Percentiles rank a stretch among this genome's conserved stretches.
Evolutionary conservation across 2,797 vertebrate genomes (phyloP).

Genomic region (Lycodopsis pacificus): DNA sequence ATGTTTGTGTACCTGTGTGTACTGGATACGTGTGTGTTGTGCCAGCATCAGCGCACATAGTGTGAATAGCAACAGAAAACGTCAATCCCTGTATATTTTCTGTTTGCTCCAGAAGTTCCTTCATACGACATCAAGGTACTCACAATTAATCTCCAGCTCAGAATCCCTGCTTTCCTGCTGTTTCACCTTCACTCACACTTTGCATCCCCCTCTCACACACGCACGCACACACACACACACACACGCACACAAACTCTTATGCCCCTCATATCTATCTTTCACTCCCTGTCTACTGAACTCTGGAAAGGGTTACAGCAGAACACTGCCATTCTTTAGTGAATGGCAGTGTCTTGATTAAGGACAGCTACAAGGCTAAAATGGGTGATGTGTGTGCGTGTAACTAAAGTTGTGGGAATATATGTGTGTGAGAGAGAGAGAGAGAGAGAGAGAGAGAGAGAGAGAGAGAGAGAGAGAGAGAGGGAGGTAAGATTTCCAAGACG

Average conservation of each 20-base stretch:
- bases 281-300: slow-evolving; percentile 27
- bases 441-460: not conserved
- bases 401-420: slow-evolving; percentile 11
- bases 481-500: slow-evolving; percentile 40
- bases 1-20: slow-evolving; percentile 2
- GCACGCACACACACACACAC: slow-evolving; percentile 6
- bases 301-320: slow-evolving; percentile 26
- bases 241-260: slow-evolving; percentile 9
- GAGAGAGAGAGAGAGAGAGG: not conserved
- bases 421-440: slow-evolving; percentile 2
- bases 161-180: slow-evolving; percentile 35
- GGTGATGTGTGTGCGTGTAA: slow-evolving; percentile 9
- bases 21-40: slow-evolving; percentile 36
- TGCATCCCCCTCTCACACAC: not conserved
- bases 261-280: slow-evolving; percentile 26
- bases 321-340: not conserved
- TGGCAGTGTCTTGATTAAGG: slow-evolving; percentile 21
- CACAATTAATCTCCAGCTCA: slow-evolving; percentile 68
- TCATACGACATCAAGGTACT: slow-evolving; percentile 73
- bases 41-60: slow-evolving; percentile 58
- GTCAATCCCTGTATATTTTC: slow-evolving; percentile 67
- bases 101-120: slow-evolving; percentile 70
- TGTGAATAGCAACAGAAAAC: slow-evolving; percentile 62
- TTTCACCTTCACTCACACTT: slow-evolving; percentile 52
- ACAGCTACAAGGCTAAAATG: slow-evolving; percentile 20